Evolutionary conservation across 2,888 invertebrate species (phyloP).

Genomic region (Zaprionus obscuricornis): DNA sequence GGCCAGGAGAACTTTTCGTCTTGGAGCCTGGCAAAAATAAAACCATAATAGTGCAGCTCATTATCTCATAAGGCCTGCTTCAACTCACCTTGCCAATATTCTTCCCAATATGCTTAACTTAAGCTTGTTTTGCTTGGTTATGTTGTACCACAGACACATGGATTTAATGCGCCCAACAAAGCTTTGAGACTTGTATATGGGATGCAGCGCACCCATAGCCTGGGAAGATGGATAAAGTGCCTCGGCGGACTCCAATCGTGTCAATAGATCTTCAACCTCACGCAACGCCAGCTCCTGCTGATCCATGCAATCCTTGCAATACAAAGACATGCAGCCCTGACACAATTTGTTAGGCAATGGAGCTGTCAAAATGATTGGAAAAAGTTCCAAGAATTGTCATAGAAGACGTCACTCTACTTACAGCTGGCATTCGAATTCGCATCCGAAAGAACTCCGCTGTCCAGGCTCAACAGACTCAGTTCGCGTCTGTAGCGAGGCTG

Average conservation of each 20-base stretch:
- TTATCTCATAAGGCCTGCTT: no score
- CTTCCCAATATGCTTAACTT: constrained; percentile 90
- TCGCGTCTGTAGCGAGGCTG: constrained; percentile 78
- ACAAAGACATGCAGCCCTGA: constrained; percentile 89
- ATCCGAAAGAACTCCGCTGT: constrained; percentile 81
- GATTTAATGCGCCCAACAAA: constrained; percentile 85
- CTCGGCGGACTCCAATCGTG: constrained; percentile 90
- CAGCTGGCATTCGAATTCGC: constrained; percentile 78
- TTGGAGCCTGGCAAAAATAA: constrained; percentile 82
- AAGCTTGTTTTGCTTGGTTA: constrained; percentile 91
- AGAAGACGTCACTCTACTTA: constrained; percentile 43
- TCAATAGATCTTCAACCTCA: constrained; percentile 89
- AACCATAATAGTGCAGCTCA: not conserved
- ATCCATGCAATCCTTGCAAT: constrained; percentile 88
- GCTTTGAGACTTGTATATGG: constrained; percentile 84
- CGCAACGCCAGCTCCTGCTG: constrained; percentile 90
- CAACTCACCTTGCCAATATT: constrained; percentile 85
- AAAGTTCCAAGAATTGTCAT: no score
- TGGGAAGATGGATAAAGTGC: constrained; percentile 93
- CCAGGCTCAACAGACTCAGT: constrained; percentile 79
- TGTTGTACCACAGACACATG: constrained; percentile 96
- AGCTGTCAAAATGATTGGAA: constrained; percentile 38
- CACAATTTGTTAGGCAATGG: constrained; percentile 82
- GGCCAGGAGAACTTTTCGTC: constrained; percentile 83
- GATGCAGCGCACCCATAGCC: constrained; percentile 90